These are phyloP conservation scores for Lamprotornis superbus DNA, from an alignment of 2,113 vertebrate species.

Conservation along the genomic window DNA sequence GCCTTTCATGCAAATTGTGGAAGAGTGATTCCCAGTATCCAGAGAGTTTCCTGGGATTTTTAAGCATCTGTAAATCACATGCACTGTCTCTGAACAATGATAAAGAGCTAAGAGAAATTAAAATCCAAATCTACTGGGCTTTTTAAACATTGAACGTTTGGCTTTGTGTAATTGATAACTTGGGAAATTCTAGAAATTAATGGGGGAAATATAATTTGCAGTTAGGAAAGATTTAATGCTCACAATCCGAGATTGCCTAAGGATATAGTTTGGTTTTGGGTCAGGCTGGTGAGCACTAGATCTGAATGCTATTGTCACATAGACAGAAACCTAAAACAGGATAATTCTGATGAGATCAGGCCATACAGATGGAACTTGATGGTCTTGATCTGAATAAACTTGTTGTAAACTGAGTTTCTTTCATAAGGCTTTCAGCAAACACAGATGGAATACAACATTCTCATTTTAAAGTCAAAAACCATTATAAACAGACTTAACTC, in stretches of 20 bases:
- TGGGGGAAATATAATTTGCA: constrained; percentile 21
- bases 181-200: constrained; percentile 51
- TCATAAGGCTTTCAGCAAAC: neutral
- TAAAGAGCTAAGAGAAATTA: constrained; percentile 32
- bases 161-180: constrained; percentile 15
- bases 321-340: neutral
- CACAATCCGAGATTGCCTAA: neutral
- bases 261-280: constrained; percentile 12
- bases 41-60: neutral
- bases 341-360: neutral
- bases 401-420: neutral
- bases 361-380: neutral
- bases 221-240: constrained; percentile 21
- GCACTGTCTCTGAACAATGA: neutral
- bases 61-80: neutral
- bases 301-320: neutral
- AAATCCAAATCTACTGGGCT: constrained; percentile 37
- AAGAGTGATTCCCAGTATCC: neutral
- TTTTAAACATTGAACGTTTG: neutral
- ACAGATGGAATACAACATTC: neutral
- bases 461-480: neutral
- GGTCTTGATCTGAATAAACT: neutral
- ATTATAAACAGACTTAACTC: neutral
- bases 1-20: neutral
- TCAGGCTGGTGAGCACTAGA: neutral